phyloP scores from a whole-genome alignment of 2,888 invertebrate species.

The Stenichneumon culpator region DNA sequence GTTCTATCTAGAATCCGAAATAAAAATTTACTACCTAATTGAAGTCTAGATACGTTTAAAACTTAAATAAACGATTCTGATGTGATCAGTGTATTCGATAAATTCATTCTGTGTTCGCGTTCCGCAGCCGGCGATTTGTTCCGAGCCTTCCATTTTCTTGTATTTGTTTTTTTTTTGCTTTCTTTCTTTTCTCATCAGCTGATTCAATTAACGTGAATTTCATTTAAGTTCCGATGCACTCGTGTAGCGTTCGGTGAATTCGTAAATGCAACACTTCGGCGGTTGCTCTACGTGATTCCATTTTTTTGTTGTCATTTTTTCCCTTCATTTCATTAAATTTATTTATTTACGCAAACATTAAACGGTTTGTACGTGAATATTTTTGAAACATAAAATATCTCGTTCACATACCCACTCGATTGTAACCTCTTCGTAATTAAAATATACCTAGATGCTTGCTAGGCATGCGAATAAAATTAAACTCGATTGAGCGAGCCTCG shows the following conservation, averaged over 20 bases:
- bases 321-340: constrained; percentile 39
- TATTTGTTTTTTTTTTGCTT: constrained; percentile 22
- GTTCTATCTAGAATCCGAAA: constrained; percentile 83
- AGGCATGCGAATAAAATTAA: constrained; percentile 53
- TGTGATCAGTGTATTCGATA: constrained; percentile 53
- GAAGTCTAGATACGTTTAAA: constrained; percentile 78
- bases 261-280: constrained; percentile 50
- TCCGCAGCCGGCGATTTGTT: constrained; percentile 55
- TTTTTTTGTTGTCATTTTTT: constrained; percentile 10
- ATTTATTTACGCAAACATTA: constrained; percentile 59
- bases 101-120: constrained; percentile 52
- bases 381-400: constrained; percentile 79
- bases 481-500: constrained; percentile 54
- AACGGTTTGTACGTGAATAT: constrained; percentile 57
- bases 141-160: constrained; percentile 44
- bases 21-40: constrained; percentile 84
- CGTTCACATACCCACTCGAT: constrained; percentile 64
- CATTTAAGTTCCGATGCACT: constrained; percentile 38
- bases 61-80: constrained; percentile 55
- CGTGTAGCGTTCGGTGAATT: constrained; percentile 23
- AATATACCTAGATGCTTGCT: constrained; percentile 38
- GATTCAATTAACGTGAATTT: constrained; percentile 57
- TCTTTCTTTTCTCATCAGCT: constrained; percentile 51
- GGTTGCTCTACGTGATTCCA: constrained; percentile 38
- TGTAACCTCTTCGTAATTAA: constrained; percentile 54